These are phyloP conservation scores for Drymodes brunneopygia DNA, from an alignment of 2,113 vertebrate species.

Conservation along the genomic window DNA sequence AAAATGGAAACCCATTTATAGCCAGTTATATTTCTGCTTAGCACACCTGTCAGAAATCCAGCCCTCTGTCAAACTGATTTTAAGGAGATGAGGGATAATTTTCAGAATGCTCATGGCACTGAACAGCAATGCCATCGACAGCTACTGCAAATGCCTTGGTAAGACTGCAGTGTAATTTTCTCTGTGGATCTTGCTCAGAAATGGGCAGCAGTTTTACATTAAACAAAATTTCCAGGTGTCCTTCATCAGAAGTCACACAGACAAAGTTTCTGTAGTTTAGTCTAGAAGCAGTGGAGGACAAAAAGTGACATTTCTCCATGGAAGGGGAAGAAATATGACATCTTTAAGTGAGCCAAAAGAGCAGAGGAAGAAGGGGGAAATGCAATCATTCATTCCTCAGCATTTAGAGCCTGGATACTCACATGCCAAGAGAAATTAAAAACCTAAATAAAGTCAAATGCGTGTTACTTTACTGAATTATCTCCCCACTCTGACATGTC, in stretches of 20 bases:
- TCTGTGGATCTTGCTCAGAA: not conserved
- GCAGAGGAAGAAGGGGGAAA: not conserved
- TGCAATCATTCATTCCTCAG: not conserved
- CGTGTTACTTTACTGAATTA: not conserved
- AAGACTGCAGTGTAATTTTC: not conserved
- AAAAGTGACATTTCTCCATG: not conserved
- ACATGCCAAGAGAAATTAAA: not conserved
- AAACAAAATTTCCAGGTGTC: not conserved
- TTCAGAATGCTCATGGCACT: not conserved
- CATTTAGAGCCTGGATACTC: not conserved
- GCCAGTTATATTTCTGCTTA: not conserved
- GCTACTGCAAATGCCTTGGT: not conserved
- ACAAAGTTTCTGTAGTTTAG: not conserved
- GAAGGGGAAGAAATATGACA: not conserved
- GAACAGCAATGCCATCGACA: not conserved
- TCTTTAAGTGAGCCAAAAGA: not conserved
- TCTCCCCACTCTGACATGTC: not conserved
- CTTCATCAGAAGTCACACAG: not conserved
- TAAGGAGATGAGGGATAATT: not conserved
- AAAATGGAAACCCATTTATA: not conserved
- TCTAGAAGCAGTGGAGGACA: not conserved
- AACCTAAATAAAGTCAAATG: not conserved
- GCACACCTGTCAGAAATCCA: not conserved
- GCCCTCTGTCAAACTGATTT: not conserved
- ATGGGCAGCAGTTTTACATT: not conserved